Percentiles rank a stretch among this genome's conserved stretches.
Conservation (phyloP, 2,888 invertebrate species). For the Sericinus montela region DNA sequence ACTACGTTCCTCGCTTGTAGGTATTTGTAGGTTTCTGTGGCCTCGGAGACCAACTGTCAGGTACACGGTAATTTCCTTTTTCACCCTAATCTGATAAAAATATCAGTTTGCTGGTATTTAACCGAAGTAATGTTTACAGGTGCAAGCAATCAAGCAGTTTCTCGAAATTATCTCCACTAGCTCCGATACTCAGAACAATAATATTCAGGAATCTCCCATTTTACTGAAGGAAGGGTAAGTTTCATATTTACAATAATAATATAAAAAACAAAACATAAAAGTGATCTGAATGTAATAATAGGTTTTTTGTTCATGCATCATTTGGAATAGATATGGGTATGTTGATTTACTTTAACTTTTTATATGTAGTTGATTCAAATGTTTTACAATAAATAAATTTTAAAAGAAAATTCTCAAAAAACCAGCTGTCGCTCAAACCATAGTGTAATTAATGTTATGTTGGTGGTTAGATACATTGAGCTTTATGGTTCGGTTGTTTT, state of each 20-base stretch:
- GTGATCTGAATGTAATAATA: slow-evolving; percentile 19
- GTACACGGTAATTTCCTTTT: no score
- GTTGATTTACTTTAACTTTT: slow-evolving; percentile 21
- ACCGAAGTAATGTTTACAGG: slow-evolving; percentile 40
- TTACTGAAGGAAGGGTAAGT: slow-evolving; percentile 95
- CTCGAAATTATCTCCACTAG: slow-evolving; percentile 93
- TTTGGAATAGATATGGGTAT: slow-evolving; percentile 67
- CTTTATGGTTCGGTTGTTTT: not conserved
- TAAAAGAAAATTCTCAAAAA: no score
- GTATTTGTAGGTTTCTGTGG: no score
- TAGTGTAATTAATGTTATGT: no score
- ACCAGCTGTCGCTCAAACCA: no score
- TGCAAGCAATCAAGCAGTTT: slow-evolving; percentile 90
- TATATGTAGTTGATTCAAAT: no score
- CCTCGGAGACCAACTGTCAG: no score
- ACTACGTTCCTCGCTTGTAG: no score
- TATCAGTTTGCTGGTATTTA: no score
- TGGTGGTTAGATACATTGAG: no score
- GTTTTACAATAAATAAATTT: no score
- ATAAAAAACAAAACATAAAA: not conserved
- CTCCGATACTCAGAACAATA: slow-evolving; percentile 81
- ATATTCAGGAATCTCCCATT: slow-evolving; percentile 84
- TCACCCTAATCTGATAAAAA: no score
- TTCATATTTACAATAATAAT: slow-evolving; percentile 1
- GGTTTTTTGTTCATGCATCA: slow-evolving; percentile 41